These are phyloP conservation scores for Ardeotis arabs DNA, from an alignment of 2,113 vertebrate genomes.

Conservation along the genomic window DNA sequence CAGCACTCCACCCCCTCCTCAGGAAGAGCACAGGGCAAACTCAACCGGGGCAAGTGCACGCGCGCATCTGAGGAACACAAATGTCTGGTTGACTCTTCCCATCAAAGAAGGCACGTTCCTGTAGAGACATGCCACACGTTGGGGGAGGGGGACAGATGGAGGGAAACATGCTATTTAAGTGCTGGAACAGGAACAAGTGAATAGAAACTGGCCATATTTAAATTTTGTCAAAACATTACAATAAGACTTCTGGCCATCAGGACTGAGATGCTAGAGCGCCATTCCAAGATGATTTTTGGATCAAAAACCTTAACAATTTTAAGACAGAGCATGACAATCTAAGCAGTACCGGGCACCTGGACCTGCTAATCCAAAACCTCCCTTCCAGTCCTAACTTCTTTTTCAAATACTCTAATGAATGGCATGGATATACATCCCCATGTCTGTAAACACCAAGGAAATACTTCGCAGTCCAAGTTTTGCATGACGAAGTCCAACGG, in stretches of 20 bases:
- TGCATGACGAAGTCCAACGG: neutral
- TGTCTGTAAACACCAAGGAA: neutral
- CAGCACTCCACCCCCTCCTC: fast-evolving
- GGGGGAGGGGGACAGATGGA: slow-evolving; percentile 7
- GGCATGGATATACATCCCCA: neutral
- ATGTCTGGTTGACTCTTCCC: neutral
- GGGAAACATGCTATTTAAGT: neutral
- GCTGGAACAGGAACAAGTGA: neutral
- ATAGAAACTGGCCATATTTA: neutral
- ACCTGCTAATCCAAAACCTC: neutral
- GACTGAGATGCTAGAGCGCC: neutral
- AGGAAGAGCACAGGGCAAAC: neutral
- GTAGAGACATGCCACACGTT: neutral
- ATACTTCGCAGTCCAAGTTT: neutral
- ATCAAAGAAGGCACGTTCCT: neutral
- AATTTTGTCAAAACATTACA: neutral
- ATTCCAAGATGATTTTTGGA: neutral
- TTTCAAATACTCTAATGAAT: neutral
- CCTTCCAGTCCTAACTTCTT: neutral
- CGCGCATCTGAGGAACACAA: neutral
- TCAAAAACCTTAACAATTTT: neutral
- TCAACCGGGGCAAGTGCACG: neutral
- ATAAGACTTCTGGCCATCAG: neutral
- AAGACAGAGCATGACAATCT: neutral
- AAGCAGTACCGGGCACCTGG: neutral